phyloP scores from a whole-genome alignment of 2,888 invertebrate species.

The Drosophila borborema region DNA sequence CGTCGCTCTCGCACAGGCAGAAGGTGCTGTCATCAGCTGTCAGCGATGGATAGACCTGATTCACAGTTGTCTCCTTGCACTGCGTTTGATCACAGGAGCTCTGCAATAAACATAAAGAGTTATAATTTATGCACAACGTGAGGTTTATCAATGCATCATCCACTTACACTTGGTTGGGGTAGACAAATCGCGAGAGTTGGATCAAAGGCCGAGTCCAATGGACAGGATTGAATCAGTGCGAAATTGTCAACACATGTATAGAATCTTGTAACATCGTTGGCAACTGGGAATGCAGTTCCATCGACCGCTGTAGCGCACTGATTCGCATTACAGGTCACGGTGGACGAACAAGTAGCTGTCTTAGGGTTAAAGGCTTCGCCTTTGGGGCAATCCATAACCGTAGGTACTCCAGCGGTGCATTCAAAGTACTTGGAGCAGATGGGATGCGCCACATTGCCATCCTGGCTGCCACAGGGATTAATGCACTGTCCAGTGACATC shows the following conservation, averaged over 20 bases:
- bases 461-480: constrained; percentile 72
- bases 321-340: constrained; percentile 51
- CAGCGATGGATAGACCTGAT: constrained; percentile 45
- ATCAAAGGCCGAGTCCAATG: constrained; percentile 30
- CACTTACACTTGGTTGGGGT: constrained; percentile 68
- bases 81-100: constrained; percentile 57
- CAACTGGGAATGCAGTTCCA: constrained; percentile 57
- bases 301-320: constrained; percentile 58
- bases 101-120: constrained; percentile 30
- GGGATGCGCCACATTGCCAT: constrained; percentile 70
- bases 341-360: constrained; percentile 52
- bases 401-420: constrained; percentile 66
- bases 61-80: constrained; percentile 32
- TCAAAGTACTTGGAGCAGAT: constrained; percentile 78
- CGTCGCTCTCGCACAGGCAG: constrained; percentile 62
- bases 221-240: constrained; percentile 50
- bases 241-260: constrained; percentile 59
- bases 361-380: constrained; percentile 63
- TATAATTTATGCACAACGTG: neutral
- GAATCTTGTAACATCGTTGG: constrained; percentile 56
- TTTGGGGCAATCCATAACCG: constrained; percentile 67
- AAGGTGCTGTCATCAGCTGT: constrained; percentile 53
- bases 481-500: constrained; percentile 77
- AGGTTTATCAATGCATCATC: neutral
- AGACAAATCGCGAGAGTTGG: constrained; percentile 40